Conservation (phyloP, 2,113 vertebrate species). For the Romanogobio albipinnatus region DNA sequence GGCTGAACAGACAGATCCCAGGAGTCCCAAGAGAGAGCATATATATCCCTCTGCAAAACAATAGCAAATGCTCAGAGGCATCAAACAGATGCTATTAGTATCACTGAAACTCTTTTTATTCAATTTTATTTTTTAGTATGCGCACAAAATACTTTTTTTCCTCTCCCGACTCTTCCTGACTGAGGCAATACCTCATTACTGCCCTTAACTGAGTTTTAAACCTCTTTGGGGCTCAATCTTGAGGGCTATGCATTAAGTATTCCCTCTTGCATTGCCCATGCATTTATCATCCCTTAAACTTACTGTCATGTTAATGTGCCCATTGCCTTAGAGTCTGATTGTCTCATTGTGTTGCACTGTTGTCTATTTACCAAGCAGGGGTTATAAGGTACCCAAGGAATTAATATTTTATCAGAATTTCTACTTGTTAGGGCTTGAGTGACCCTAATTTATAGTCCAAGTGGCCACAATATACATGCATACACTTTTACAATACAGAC, state of each 20-base stretch:
- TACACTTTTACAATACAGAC: background rate
- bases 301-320: slow-evolving; percentile 33
- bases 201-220: slow-evolving; percentile 28
- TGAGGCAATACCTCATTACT: slow-evolving; percentile 2
- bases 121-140: background rate
- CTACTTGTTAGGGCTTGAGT: slow-evolving; percentile 40
- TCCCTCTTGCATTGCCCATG: background rate
- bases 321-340: slow-evolving; percentile 27
- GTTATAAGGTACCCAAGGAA: slow-evolving; percentile 32
- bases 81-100: slow-evolving; percentile 20
- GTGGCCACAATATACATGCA: background rate
- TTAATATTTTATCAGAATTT: slow-evolving; percentile 62
- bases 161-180: background rate
- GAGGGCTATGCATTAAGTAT: slow-evolving; percentile 26
- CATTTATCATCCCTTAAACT: slow-evolving; percentile 30
- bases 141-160: background rate
- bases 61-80: slow-evolving; percentile 1
- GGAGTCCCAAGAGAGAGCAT: background rate
- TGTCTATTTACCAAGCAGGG: slow-evolving; percentile 29
- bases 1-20: background rate
- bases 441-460: slow-evolving; percentile 50
- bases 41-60: background rate
- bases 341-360: background rate
- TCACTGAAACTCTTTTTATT: background rate
- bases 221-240: background rate